Conservation (phyloP, 1,140 invertebrate genomes). For the Propsilocerus akamusi region DNA sequence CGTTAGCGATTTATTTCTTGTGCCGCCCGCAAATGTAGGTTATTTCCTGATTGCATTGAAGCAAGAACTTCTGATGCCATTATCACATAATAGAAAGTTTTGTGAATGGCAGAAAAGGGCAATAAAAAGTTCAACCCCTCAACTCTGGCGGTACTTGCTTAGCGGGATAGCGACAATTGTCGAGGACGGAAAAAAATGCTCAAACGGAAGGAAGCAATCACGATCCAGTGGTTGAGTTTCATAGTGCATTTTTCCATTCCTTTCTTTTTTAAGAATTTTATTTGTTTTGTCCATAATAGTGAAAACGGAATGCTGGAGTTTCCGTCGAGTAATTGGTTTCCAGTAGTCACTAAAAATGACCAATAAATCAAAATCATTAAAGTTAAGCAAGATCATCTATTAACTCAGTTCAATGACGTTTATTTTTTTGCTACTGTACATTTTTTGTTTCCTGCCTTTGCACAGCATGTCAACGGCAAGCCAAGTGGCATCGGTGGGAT, state of each 20-base stretch:
- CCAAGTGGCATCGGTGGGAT: too few relatives aligned
- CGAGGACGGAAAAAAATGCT: not conserved
- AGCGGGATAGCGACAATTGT: too few relatives aligned
- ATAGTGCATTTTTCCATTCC: not conserved
- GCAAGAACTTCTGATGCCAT: not conserved
- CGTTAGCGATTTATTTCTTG: not conserved
- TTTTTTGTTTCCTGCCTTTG: too few relatives aligned
- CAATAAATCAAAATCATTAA: too few relatives aligned
- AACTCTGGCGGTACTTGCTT: too few relatives aligned
- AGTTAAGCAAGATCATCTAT: too few relatives aligned
- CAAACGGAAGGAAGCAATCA: constrained; percentile 1
- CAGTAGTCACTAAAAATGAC: too few relatives aligned
- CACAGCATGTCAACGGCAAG: too few relatives aligned
- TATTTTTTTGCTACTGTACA: too few relatives aligned
- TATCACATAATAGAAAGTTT: constrained; percentile 1
- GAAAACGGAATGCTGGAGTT: not conserved
- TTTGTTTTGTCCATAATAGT: not conserved
- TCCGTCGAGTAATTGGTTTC: constrained; percentile 2
- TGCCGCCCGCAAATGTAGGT: not conserved
- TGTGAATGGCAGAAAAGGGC: not conserved
- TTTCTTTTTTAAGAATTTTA: not conserved
- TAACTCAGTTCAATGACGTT: too few relatives aligned
- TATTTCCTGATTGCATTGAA: constrained; percentile 2
- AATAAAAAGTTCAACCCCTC: too few relatives aligned
- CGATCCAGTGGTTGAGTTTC: constrained; percentile 1